phyloP scores from a whole-genome alignment of 2,888 invertebrate genomes.

The Sicus ferrugineus region DNA sequence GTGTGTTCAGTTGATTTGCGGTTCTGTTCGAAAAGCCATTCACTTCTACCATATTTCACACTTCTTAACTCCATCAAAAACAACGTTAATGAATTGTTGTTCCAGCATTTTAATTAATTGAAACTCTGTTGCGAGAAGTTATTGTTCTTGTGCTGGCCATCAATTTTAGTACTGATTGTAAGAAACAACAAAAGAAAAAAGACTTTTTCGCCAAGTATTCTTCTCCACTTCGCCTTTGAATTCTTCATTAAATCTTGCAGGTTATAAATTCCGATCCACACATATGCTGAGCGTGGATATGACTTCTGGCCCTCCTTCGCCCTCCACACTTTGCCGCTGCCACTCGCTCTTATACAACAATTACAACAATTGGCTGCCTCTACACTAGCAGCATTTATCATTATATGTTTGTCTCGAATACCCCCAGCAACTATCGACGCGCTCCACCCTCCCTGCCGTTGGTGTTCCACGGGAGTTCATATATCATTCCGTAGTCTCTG shows the following conservation, averaged over 20 bases:
- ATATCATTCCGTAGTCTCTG: conserved; percentile 10
- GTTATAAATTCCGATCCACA: conserved; percentile 21
- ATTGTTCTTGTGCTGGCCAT: conserved; percentile 13
- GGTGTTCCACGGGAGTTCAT: background rate
- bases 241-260: conserved; percentile 25
- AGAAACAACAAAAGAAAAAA: conserved; percentile 1
- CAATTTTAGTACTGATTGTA: background rate
- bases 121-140: background rate
- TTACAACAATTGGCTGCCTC: background rate
- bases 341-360: background rate
- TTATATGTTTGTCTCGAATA: conserved; percentile 29
- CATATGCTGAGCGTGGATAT: conserved; percentile 7
- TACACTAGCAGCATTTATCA: conserved; percentile 13
- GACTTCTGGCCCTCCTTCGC: background rate
- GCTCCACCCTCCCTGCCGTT: background rate
- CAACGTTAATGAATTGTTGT: conserved; percentile 28
- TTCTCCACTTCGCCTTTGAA: conserved; percentile 5
- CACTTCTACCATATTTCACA: background rate
- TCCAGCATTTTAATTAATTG: conserved; percentile 23
- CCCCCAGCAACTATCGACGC: background rate
- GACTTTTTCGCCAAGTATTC: background rate
- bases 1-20: conserved; percentile 9
- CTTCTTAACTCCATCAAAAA: background rate
- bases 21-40: background rate
- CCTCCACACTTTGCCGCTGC: background rate